Percentiles rank a stretch among this genome's conserved stretches.
Conservation (phyloP, 2,888 invertebrate species). For the Chalcosyrphus nemorum region DNA sequence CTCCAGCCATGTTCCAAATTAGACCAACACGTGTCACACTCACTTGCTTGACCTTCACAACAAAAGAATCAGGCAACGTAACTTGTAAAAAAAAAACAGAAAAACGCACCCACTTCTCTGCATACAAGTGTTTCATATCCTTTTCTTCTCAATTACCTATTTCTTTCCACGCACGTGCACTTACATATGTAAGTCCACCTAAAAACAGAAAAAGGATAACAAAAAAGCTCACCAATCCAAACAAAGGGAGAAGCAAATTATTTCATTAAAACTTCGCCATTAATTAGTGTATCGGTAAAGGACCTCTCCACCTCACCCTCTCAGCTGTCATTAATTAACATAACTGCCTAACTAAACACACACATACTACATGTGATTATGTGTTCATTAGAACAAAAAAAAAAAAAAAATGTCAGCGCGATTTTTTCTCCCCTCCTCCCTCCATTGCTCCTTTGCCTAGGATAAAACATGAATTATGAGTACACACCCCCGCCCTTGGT, state of each 20-base stretch:
- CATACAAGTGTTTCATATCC: background rate
- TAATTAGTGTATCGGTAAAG: slow-evolving; percentile 40
- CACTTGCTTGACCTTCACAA: background rate
- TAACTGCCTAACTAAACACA: slow-evolving; percentile 43
- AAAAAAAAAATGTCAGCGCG: slow-evolving; percentile 49
- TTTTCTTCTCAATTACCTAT: background rate
- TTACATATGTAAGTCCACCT: background rate
- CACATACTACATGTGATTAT: slow-evolving; percentile 33
- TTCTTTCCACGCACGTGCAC: background rate
- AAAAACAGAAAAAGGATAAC: background rate
- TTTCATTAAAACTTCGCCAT: slow-evolving; percentile 60
- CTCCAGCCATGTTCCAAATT: background rate
- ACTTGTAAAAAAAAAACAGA: background rate
- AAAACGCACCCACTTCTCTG: background rate
- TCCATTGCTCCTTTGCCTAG: background rate
- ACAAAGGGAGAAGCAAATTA: slow-evolving; percentile 40
- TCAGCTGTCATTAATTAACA: slow-evolving; percentile 59
- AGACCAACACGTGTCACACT: background rate
- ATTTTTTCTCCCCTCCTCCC: background rate
- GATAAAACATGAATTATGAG: background rate
- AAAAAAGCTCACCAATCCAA: background rate
- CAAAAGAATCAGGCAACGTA: background rate
- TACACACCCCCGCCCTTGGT: background rate
- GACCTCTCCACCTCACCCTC: background rate
- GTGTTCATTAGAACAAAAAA: slow-evolving; percentile 53